Conservation (phyloP, 2,797 vertebrate genomes). For the Danio kyathit region DNA sequence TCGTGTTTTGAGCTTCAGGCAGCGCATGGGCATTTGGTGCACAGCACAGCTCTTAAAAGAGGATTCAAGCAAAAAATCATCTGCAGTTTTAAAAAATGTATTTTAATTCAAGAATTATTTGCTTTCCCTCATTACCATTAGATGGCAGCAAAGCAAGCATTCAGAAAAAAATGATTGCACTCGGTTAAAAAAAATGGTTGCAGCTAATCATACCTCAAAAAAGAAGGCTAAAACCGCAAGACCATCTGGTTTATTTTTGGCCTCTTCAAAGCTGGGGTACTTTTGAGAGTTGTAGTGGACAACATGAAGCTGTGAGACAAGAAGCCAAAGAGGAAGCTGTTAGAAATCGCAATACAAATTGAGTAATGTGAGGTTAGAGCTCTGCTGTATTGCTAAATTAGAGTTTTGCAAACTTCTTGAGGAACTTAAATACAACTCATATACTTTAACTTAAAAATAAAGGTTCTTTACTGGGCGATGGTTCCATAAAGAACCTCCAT, state of each 20-base stretch:
- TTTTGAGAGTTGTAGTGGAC: constrained; percentile 92
- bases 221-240: constrained; percentile 91
- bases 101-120: not conserved
- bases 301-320: constrained; percentile 85
- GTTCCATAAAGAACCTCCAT: no score
- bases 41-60: constrained; percentile 5
- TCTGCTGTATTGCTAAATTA: not conserved
- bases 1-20: constrained; percentile 12
- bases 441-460: no score
- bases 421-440: not conserved
- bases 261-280: constrained; percentile 84
- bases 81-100: not conserved
- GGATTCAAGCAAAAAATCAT: not conserved
- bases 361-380: not conserved
- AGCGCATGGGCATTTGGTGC: not conserved
- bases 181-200: not conserved
- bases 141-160: constrained; percentile 40
- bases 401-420: not conserved
- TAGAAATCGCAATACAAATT: constrained; percentile 27
- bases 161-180: no score
- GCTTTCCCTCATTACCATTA: constrained; percentile 1
- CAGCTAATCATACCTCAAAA: constrained; percentile 76
- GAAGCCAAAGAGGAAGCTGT: constrained; percentile 37
- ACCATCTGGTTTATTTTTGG: constrained; percentile 82
- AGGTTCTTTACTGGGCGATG: no score